Percentiles rank a stretch among this genome's conserved stretches.
phyloP scores from a whole-genome alignment of 53 echinoderm and acorn worm genomes.

The Crossaster papposus region DNA sequence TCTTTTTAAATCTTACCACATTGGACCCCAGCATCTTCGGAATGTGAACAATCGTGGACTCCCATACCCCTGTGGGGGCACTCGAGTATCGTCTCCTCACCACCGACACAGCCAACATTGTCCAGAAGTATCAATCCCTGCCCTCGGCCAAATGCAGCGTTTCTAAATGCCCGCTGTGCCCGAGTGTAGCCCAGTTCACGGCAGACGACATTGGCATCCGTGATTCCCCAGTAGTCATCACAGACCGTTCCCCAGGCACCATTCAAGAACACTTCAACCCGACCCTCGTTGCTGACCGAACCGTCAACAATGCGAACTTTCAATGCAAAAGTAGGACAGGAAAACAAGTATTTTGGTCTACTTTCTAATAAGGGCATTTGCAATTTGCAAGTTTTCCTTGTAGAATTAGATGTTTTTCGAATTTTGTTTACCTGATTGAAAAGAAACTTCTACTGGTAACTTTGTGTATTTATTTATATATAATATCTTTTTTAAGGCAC shows the following conservation, averaged over 20 bases:
- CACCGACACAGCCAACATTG: slow-evolving; percentile 2
- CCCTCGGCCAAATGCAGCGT: background rate
- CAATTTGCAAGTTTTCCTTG: no score
- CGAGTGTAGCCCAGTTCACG: background rate
- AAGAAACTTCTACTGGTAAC: no score
- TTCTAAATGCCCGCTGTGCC: background rate
- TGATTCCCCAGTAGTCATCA: background rate
- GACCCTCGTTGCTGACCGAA: background rate
- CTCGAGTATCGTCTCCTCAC: slow-evolving; percentile 8
- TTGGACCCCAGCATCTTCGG: slow-evolving; percentile 18
- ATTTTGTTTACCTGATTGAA: no score
- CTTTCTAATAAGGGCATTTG: background rate
- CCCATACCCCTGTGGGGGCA: background rate
- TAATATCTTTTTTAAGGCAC: no score
- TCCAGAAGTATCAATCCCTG: background rate
- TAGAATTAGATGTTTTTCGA: no score
- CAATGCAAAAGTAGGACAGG: background rate
- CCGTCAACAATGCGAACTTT: slow-evolving; percentile 43
- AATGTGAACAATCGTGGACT: background rate
- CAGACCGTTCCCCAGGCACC: slow-evolving; percentile 19
- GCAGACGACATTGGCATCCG: slow-evolving; percentile 1
- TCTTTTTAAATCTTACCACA: slow-evolving; percentile 21
- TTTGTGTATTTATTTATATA: no score
- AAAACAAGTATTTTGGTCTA: background rate
- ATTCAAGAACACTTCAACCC: slow-evolving; percentile 22